phyloP scores from a whole-genome alignment of 2,888 invertebrate species.

The Aphodius sticticus region DNA sequence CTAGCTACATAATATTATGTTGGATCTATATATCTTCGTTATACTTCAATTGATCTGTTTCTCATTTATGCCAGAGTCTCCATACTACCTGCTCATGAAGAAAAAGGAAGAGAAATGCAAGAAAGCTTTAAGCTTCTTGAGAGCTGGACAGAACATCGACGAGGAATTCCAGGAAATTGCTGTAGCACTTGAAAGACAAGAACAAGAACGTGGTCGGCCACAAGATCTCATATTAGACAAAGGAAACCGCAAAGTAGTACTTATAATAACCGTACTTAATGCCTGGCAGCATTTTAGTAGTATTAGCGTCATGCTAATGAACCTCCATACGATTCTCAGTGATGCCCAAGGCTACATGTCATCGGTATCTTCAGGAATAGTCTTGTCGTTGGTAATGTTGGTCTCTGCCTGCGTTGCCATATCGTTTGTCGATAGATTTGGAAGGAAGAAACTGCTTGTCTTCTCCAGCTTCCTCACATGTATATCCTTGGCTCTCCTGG shows the following conservation, averaged over 20 bases:
- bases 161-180: slow-evolving; percentile 54
- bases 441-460: slow-evolving; percentile 53
- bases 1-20: too few species aligned
- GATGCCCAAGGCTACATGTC: slow-evolving; percentile 54
- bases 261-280: slow-evolving; percentile 56
- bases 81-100: slow-evolving; percentile 54
- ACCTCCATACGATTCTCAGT: slow-evolving; percentile 55
- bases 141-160: slow-evolving; percentile 46
- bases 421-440: slow-evolving; percentile 53
- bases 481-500: slow-evolving; percentile 50
- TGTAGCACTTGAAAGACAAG: slow-evolving; percentile 53
- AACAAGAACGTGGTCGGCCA: slow-evolving; percentile 52
- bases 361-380: slow-evolving; percentile 52
- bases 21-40: slow-evolving; percentile 50
- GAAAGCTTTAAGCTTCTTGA: slow-evolving; percentile 50
- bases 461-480: slow-evolving; percentile 53
- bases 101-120: slow-evolving; percentile 51
- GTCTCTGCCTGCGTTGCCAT: slow-evolving; percentile 51
- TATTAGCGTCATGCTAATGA: slow-evolving; percentile 58
- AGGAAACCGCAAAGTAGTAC: slow-evolving; percentile 55
- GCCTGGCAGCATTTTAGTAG: slow-evolving; percentile 56
- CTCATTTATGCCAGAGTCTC: slow-evolving; percentile 58
- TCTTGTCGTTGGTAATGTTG: slow-evolving; percentile 56
- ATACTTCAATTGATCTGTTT: slow-evolving; percentile 51
- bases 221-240: slow-evolving; percentile 53